These are phyloP conservation scores for Clusia tigrina DNA, from an alignment of 2,888 invertebrate genomes.

Conservation along the genomic window DNA sequence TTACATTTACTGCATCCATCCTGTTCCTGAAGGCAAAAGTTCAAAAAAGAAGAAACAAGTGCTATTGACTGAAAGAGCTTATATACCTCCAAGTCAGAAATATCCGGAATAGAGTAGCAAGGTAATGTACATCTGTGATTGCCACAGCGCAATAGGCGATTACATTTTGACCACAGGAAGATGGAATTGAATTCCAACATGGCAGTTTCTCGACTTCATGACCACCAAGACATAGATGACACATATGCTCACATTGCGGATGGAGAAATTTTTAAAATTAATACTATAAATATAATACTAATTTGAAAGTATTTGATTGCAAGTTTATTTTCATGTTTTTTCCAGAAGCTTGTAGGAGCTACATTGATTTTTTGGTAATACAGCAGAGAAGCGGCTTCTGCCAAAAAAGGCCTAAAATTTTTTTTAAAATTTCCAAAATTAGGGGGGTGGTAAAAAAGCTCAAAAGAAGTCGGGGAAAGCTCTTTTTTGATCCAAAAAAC, in stretches of 20 bases:
- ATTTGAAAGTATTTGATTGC: not conserved
- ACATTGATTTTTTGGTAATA: slow-evolving; percentile 54
- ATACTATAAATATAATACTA: slow-evolving; percentile 50
- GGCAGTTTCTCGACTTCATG: slow-evolving; percentile 76
- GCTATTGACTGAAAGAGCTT: slow-evolving; percentile 16
- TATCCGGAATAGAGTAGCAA: slow-evolving; percentile 75
- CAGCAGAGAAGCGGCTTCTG: slow-evolving; percentile 75
- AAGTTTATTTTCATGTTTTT: slow-evolving; percentile 38
- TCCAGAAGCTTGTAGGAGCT: slow-evolving; percentile 32
- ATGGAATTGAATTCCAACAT: slow-evolving; percentile 74
- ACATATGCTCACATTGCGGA: slow-evolving; percentile 76
- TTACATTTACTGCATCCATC: slow-evolving; percentile 69
- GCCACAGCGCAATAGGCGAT: slow-evolving; percentile 74
- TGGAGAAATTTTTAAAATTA: slow-evolving; percentile 71
- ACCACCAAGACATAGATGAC: slow-evolving; percentile 76
- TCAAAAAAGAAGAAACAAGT: slow-evolving; percentile 5
- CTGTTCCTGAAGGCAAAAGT: slow-evolving; percentile 59
- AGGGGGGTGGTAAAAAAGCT: too few relatives aligned
- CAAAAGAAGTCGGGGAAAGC: too few relatives aligned
- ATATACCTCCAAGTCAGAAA: slow-evolving; percentile 64
- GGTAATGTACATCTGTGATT: slow-evolving; percentile 77
- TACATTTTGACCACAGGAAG: slow-evolving; percentile 85
- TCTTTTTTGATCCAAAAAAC: too few relatives aligned
- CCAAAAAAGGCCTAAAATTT: too few relatives aligned
- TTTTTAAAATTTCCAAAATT: too few relatives aligned